Evolutionary conservation across 2,113 vertebrate genomes (phyloP).

Genomic region (Lipotes vexillifer): DNA sequence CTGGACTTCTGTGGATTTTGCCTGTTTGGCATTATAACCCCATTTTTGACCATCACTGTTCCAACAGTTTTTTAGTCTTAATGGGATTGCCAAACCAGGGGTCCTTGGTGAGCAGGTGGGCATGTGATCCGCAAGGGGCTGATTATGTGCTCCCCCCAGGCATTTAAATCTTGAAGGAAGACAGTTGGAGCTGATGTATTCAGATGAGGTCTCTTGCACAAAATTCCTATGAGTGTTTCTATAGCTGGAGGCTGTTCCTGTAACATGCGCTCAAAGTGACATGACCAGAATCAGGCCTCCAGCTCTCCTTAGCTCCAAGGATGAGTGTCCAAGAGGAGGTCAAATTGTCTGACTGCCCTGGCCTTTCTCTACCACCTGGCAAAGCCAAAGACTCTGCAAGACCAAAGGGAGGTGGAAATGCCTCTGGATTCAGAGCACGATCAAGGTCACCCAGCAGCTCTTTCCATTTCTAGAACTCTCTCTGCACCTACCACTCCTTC

Average conservation of each 20-base stretch:
- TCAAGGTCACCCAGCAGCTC: neutral
- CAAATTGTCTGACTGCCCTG: fast-evolving
- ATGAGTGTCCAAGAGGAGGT: fast-evolving
- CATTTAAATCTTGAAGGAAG: neutral
- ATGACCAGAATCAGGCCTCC: neutral
- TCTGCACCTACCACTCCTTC: neutral
- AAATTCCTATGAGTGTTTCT: neutral
- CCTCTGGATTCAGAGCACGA: neutral
- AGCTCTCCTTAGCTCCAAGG: neutral
- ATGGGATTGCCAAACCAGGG: neutral
- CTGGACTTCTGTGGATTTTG: neutral
- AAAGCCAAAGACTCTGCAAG: neutral
- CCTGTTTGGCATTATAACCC: neutral
- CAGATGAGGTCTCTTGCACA: neutral
- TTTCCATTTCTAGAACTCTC: neutral
- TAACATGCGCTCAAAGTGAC: too few species aligned
- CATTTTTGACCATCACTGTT: too few species aligned
- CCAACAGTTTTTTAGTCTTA: fast-evolving
- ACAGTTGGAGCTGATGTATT: neutral
- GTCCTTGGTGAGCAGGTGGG: neutral
- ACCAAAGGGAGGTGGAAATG: neutral
- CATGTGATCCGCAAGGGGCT: fast-evolving
- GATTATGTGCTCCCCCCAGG: too few species aligned
- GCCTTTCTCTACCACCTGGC: neutral
- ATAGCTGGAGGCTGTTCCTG: neutral